Conservation (phyloP, 2,888 invertebrate genomes). For the Euzetes globulus region DNA sequence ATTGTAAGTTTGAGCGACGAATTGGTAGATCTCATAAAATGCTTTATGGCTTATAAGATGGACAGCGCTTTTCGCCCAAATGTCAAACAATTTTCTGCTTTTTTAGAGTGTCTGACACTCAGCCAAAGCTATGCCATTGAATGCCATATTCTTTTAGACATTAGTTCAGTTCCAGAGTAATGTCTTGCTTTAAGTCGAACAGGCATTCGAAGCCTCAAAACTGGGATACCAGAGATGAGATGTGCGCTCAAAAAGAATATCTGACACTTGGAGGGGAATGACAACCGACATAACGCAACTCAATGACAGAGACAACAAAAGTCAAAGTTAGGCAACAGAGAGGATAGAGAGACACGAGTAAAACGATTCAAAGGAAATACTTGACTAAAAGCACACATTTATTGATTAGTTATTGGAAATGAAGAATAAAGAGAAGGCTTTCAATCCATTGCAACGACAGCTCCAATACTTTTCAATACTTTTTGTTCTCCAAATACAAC, state of each 20-base stretch:
- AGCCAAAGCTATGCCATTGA: background rate
- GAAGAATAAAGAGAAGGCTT: background rate
- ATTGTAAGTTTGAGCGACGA: slow-evolving; percentile 5
- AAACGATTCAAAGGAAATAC: slow-evolving; percentile 22
- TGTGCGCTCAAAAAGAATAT: slow-evolving; percentile 21
- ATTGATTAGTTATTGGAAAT: slow-evolving; percentile 30
- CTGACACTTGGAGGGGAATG: slow-evolving; percentile 25
- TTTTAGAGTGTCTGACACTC: slow-evolving; percentile 2
- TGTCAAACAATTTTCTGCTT: slow-evolving; percentile 31
- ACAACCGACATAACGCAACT: background rate
- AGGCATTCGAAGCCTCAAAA: slow-evolving; percentile 17
- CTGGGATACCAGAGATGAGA: slow-evolving; percentile 23
- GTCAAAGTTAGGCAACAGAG: background rate
- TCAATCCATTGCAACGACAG: slow-evolving; percentile 9
- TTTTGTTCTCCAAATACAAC: background rate
- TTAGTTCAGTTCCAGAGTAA: slow-evolving; percentile 11
- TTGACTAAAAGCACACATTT: slow-evolving; percentile 29
- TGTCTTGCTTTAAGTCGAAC: slow-evolving; percentile 7
- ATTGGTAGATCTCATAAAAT: slow-evolving; percentile 26
- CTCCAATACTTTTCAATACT: slow-evolving; percentile 2
- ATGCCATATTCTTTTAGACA: slow-evolving; percentile 29
- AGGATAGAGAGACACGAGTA: slow-evolving; percentile 21
- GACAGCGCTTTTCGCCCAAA: slow-evolving; percentile 12
- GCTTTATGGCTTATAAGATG: slow-evolving; percentile 9
- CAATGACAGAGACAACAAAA: slow-evolving; percentile 15